Conservation (phyloP, 2,113 vertebrate genomes). For the Romanogobio albipinnatus region DNA sequence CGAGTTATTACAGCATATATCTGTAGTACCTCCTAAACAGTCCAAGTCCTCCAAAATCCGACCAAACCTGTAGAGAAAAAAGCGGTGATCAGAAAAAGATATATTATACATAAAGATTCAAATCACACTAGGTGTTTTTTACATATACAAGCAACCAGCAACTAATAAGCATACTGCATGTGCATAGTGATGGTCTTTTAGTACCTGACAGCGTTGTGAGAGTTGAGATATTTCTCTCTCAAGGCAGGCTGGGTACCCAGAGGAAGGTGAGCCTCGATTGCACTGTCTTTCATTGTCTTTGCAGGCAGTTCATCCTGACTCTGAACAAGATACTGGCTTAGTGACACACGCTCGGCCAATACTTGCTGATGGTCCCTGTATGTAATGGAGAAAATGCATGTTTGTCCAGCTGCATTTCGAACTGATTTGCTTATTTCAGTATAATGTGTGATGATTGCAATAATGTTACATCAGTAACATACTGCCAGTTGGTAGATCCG, state of each 20-base stretch:
- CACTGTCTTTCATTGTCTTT: constrained; percentile 90
- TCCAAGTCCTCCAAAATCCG: constrained; percentile 97
- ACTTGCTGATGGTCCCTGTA: constrained; percentile 89
- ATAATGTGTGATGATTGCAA: neutral
- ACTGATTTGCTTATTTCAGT: neutral
- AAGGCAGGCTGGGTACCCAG: constrained; percentile 90
- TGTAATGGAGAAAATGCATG: neutral
- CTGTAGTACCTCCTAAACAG: constrained; percentile 90
- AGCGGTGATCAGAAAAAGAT: too few species aligned
- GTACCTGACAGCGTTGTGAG: constrained; percentile 91
- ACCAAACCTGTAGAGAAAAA: constrained; percentile 83
- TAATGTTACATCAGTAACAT: neutral
- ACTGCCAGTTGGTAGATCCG: neutral
- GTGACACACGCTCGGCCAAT: constrained; percentile 84
- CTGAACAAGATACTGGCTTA: constrained; percentile 81
- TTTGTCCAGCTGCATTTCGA: neutral
- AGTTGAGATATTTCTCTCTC: constrained; percentile 93
- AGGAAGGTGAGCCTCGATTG: constrained; percentile 88
- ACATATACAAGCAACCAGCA: neutral
- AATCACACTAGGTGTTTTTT: neutral
- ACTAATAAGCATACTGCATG: neutral
- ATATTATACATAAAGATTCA: too few species aligned
- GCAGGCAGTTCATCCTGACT: constrained; percentile 83
- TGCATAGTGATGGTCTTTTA: neutral
- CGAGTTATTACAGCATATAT: neutral